A percentile compares a stretch with the other conserved stretches of the same genome.
These are phyloP conservation scores for Gallirallus australis DNA, from an alignment of 2,797 vertebrate species.

Conservation along the genomic window DNA sequence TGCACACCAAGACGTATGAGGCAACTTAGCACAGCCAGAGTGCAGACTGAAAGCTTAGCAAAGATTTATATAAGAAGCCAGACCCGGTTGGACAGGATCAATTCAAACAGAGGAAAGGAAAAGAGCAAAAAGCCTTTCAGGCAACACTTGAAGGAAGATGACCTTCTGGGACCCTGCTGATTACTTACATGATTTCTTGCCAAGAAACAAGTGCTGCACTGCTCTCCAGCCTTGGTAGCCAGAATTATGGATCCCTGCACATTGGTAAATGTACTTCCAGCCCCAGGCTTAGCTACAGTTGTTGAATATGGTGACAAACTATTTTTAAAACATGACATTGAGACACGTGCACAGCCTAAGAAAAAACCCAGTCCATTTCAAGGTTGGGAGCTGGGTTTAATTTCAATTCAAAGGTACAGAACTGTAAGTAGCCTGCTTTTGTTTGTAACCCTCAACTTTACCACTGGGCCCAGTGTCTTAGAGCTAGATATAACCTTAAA, in stretches of 20 bases:
- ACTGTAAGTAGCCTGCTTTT: not conserved
- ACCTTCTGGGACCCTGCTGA: conserved; percentile 50
- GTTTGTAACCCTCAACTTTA: not conserved
- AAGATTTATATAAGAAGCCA: conserved; percentile 39
- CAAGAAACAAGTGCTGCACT: conserved; percentile 41
- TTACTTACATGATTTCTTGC: conserved; percentile 55
- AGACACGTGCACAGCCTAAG: not conserved
- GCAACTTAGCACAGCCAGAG: not conserved
- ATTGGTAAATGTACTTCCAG: not conserved
- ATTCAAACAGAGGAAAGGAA: conserved; percentile 38
- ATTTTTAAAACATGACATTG: not conserved
- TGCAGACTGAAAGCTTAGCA: not conserved
- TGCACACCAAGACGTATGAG: not conserved
- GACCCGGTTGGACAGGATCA: conserved; percentile 28
- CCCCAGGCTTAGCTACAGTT: not conserved
- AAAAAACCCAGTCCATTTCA: not conserved
- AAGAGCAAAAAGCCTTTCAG: conserved; percentile 51
- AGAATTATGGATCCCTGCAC: conserved; percentile 1
- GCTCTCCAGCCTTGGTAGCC: not conserved
- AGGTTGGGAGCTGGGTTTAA: not conserved
- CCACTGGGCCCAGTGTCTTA: not conserved
- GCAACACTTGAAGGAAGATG: conserved; percentile 26
- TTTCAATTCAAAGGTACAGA: not conserved
- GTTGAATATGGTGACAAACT: not conserved
- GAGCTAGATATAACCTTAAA: not conserved